These are phyloP conservation scores for Oncorhynchus kisutch DNA, from an alignment of 2,113 vertebrate species.

Conservation along the genomic window DNA sequence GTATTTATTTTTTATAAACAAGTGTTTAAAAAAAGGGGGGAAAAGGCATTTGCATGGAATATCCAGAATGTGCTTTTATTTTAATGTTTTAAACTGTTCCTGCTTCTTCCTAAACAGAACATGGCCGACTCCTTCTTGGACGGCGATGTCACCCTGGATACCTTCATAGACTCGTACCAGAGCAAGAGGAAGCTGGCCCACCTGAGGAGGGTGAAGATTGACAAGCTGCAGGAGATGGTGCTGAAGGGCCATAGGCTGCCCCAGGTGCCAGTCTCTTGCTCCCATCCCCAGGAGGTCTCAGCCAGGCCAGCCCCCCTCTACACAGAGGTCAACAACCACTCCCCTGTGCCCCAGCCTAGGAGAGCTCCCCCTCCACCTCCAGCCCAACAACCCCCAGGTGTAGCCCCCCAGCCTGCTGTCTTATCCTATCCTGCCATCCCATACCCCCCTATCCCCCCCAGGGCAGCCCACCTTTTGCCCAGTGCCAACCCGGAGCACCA, in stretches of 20 bases:
- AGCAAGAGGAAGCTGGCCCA: slow-evolving; percentile 91
- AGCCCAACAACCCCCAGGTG: slow-evolving; percentile 63
- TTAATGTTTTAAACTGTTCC: no score
- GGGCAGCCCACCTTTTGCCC: slow-evolving; percentile 72
- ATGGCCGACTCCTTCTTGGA: slow-evolving; percentile 96
- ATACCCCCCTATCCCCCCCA: slow-evolving; percentile 86
- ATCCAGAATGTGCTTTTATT: no score
- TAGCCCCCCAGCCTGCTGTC: slow-evolving; percentile 59
- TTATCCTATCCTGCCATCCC: slow-evolving; percentile 67
- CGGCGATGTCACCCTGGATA: slow-evolving; percentile 83
- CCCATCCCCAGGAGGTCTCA: slow-evolving; percentile 59
- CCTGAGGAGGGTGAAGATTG: slow-evolving; percentile 89
- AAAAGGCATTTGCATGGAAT: no score
- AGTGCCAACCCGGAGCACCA: slow-evolving; percentile 74
- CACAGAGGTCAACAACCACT: slow-evolving; percentile 57
- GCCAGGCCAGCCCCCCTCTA: slow-evolving; percentile 46
- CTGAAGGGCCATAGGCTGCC: slow-evolving; percentile 82
- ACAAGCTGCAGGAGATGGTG: slow-evolving; percentile 96
- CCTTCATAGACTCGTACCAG: slow-evolving; percentile 89
- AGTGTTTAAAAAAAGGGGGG: no score
- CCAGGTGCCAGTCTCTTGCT: slow-evolving; percentile 46
- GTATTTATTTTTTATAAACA: no score
- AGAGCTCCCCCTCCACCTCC: slow-evolving; percentile 82
- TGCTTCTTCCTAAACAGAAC: slow-evolving; percentile 70
- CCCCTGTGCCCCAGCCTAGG: slow-evolving; percentile 75